phyloP scores from a whole-genome alignment of 2,888 invertebrate species.

The Fabriciana adippe region DNA sequence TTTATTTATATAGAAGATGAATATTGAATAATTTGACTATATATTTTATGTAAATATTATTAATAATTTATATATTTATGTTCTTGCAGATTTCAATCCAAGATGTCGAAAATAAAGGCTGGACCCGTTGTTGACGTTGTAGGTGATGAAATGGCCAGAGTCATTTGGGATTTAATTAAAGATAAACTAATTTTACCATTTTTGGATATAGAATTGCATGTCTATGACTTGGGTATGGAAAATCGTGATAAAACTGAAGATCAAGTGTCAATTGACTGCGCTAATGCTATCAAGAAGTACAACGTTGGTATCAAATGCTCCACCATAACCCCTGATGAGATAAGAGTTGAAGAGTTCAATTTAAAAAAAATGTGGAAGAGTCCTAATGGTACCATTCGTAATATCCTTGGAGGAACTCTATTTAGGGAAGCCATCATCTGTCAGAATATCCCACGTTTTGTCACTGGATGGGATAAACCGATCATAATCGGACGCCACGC shows the following conservation, averaged over 20 bases:
- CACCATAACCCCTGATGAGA: constrained; percentile 98
- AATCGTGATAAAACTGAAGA: constrained; percentile 96
- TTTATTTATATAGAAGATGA: too few species aligned
- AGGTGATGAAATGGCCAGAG: constrained; percentile 98
- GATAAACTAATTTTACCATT: constrained; percentile 98
- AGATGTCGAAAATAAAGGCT: constrained; percentile 86
- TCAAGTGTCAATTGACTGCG: constrained; percentile 97
- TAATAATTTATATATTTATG: background rate
- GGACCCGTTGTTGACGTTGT: constrained; percentile 96
- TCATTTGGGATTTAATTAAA: constrained; percentile 99
- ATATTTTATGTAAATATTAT: background rate
- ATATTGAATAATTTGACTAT: background rate
- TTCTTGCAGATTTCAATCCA: constrained; percentile 48
- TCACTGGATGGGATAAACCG: constrained; percentile 96
- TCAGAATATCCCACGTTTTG: constrained; percentile 96
- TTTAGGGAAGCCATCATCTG: constrained; percentile 94
- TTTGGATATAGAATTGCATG: constrained; percentile 96
- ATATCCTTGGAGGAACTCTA: constrained; percentile 91
- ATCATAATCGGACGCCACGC: constrained; percentile 99
- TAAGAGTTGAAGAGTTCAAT: constrained; percentile 95
- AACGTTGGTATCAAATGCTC: constrained; percentile 99
- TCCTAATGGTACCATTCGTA: constrained; percentile 94
- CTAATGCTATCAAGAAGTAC: constrained; percentile 97
- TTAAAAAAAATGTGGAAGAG: constrained; percentile 96
- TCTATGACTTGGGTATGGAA: constrained; percentile 97